Percentiles rank a stretch among this genome's conserved stretches.
phyloP scores from a whole-genome alignment of 2,888 invertebrate genomes.

The Phragmatobia fuliginosa region DNA sequence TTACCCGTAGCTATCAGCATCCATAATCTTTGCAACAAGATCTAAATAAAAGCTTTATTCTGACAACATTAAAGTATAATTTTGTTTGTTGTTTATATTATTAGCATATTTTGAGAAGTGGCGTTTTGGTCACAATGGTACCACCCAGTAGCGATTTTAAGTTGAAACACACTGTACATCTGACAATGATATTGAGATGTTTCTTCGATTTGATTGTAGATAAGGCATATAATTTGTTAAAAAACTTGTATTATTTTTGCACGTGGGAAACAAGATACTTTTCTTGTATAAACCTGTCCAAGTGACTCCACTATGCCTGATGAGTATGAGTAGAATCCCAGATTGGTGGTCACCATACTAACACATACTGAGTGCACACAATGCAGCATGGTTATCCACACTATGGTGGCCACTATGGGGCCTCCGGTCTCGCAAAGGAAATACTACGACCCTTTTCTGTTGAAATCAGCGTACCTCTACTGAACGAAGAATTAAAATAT shows the following conservation, averaged over 20 bases:
- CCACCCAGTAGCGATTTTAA: conserved; percentile 48
- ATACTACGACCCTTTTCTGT: too few relatives aligned
- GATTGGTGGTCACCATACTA: too few relatives aligned
- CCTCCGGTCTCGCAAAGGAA: too few relatives aligned
- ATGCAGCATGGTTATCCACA: too few relatives aligned
- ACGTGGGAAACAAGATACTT: conserved; percentile 12
- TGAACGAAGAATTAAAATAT: too few relatives aligned
- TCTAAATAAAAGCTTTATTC: conserved; percentile 23
- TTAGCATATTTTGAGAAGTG: conserved; percentile 52
- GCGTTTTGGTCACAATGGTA: conserved; percentile 55
- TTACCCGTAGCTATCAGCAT: conserved; percentile 57
- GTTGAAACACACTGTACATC: conserved; percentile 35
- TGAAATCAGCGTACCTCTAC: too few relatives aligned
- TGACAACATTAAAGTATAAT: conserved; percentile 18
- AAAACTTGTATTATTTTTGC: conserved; percentile 1
- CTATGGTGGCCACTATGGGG: too few relatives aligned
- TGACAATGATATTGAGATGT: conserved; percentile 24
- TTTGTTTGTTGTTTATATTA: conserved; percentile 28
- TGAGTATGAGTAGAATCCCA: too few relatives aligned
- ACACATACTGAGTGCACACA: too few relatives aligned
- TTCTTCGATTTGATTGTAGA: conserved; percentile 30
- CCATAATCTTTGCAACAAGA: conserved; percentile 29
- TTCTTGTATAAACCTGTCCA: too few relatives aligned
- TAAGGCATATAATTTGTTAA: conserved; percentile 18
- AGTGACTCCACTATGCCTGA: too few relatives aligned